phyloP scores from a whole-genome alignment of 2,113 vertebrate genomes.

The Corythornis madagascariensis region DNA sequence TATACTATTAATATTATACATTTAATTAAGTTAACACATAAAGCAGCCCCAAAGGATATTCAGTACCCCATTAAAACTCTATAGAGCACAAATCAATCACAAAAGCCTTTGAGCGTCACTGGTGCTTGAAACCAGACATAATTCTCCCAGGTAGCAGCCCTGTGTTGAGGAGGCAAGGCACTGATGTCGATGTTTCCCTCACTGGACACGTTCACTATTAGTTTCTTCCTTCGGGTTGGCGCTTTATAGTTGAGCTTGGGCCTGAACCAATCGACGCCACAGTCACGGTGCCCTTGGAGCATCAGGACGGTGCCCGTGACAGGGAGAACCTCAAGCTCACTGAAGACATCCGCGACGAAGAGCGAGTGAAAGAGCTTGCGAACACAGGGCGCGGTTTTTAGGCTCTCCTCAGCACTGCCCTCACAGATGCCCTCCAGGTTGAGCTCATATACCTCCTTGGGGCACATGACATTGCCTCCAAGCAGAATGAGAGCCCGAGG shows the following conservation, averaged over 20 bases:
- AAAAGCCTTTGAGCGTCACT: slow-evolving; percentile 87
- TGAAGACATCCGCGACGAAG: slow-evolving; percentile 91
- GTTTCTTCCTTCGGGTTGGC: slow-evolving; percentile 82
- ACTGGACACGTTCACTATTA: slow-evolving; percentile 83
- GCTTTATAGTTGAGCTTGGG: slow-evolving; percentile 92
- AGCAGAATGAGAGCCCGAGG: slow-evolving; percentile 92
- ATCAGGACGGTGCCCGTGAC: slow-evolving; percentile 84
- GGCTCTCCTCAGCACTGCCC: slow-evolving; percentile 73
- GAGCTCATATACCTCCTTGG: slow-evolving; percentile 93
- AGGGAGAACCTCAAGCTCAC: slow-evolving; percentile 82
- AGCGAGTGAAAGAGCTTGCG: slow-evolving; percentile 90
- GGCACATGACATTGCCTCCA: slow-evolving; percentile 84
- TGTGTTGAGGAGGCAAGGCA: background rate
- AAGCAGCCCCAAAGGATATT: background rate
- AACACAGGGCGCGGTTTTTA: slow-evolving; percentile 82
- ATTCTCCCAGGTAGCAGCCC: slow-evolving; percentile 69
- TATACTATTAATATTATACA: background rate
- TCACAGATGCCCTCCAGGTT: slow-evolving; percentile 85
- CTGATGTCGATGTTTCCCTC: slow-evolving; percentile 36
- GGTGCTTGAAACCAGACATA: slow-evolving; percentile 97
- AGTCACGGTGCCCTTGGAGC: slow-evolving; percentile 87
- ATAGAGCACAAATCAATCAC: slow-evolving; percentile 57
- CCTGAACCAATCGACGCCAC: slow-evolving; percentile 89
- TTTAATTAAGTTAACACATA: background rate
- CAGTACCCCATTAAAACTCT: background rate